Evolutionary conservation across 2,888 invertebrate species (phyloP).

Genomic region (Caenorhabditis wallacei): DNA sequence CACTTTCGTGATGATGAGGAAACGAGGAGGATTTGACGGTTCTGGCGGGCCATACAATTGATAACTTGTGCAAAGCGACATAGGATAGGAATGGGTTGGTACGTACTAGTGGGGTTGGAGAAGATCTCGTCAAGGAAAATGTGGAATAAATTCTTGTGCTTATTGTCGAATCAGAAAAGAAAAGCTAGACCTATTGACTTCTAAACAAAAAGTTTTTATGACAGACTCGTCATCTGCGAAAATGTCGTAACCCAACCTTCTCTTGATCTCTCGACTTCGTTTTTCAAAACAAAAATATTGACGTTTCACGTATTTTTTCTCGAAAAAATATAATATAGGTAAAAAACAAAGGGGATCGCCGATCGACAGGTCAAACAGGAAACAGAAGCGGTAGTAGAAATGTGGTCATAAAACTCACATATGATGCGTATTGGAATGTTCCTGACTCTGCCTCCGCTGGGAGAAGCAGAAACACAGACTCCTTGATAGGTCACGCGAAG

Average conservation of each 20-base stretch:
- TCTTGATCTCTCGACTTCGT: neutral
- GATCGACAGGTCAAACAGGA: conserved; percentile 14
- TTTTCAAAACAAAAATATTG: conserved; percentile 53
- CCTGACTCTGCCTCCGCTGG: conserved; percentile 29
- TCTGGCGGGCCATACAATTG: conserved; percentile 45
- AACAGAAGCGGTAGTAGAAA: conserved; percentile 29
- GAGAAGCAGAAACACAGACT: conserved; percentile 26
- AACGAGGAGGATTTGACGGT: conserved; percentile 36
- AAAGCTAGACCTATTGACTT: neutral
- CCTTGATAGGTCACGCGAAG: conserved; percentile 53
- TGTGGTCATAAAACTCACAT: conserved; percentile 54
- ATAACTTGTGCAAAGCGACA: conserved; percentile 38
- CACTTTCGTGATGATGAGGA: conserved; percentile 50
- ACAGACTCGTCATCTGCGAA: neutral
- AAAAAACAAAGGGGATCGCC: neutral
- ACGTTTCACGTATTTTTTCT: conserved; percentile 8
- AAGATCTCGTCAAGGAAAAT: neutral
- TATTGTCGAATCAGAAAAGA: neutral
- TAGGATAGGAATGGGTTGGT: conserved; percentile 1
- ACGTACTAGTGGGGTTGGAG: conserved; percentile 3
- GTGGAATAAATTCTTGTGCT: neutral
- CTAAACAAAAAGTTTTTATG: neutral
- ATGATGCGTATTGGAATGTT: conserved; percentile 62
- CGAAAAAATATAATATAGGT: neutral
- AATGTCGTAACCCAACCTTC: conserved; percentile 8